phyloP scores from a whole-genome alignment of 2,797 vertebrate genomes.

The Sitta carolinensis region DNA sequence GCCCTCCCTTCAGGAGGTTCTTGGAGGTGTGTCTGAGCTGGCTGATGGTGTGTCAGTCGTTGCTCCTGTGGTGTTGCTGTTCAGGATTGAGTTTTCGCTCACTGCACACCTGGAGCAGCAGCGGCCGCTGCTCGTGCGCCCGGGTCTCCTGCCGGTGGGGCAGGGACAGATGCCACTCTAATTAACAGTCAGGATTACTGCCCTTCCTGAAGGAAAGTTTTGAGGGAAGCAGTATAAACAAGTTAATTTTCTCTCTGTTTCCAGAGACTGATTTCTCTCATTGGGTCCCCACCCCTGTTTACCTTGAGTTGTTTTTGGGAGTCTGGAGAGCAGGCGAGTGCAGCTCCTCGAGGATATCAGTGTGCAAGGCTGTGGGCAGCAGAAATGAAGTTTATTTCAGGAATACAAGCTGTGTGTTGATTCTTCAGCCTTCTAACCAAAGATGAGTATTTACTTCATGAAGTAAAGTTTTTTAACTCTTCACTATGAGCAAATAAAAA shows the following conservation, averaged over 20 bases:
- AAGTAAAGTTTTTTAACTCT: not conserved
- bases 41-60: not conserved
- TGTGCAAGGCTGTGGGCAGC: not conserved
- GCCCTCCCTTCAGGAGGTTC: not conserved
- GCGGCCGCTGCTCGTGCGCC: not conserved
- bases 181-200: not conserved
- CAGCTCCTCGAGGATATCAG: not conserved
- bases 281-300: not conserved
- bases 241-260: not conserved
- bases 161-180: not conserved
- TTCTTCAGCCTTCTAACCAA: not conserved
- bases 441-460: not conserved
- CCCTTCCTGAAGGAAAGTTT: not conserved
- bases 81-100: constrained; percentile 10
- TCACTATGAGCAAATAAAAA: not conserved
- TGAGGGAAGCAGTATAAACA: not conserved
- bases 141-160: not conserved
- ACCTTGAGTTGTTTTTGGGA: not conserved
- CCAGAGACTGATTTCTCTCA: not conserved
- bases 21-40: not conserved
- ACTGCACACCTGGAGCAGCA: constrained; percentile 18
- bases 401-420: not conserved
- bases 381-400: not conserved
- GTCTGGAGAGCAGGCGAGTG: not conserved
- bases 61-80: not conserved